Percentiles rank a stretch among this genome's conserved stretches.
Evolutionary conservation across 2,113 vertebrate genomes (phyloP).

Genomic region (Paralichthys olivaceus): DNA sequence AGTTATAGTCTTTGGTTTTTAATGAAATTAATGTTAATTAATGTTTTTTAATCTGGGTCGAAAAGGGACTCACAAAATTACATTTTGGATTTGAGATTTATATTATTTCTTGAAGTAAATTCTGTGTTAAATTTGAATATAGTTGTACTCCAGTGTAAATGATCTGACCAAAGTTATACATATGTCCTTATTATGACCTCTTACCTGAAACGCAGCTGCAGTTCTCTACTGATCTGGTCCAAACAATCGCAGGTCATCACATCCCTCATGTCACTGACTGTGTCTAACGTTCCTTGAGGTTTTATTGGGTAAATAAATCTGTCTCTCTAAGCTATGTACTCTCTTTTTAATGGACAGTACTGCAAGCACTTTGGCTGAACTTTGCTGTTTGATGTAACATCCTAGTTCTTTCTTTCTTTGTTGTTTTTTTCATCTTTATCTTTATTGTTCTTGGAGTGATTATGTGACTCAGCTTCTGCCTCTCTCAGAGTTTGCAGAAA

Average conservation of each 20-base stretch:
- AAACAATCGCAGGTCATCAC: neutral
- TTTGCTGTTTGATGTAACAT: neutral
- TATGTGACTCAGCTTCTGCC: conserved; percentile 5
- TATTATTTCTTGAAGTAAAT: too few species aligned
- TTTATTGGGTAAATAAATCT: too few species aligned
- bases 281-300: neutral
- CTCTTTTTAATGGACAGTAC: neutral
- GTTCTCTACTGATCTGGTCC: neutral
- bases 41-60: too few species aligned
- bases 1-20: too few species aligned
- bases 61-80: too few species aligned
- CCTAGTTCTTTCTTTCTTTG: neutral
- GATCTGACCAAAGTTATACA: neutral
- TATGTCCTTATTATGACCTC: neutral
- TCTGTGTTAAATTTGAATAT: neutral
- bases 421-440: neutral
- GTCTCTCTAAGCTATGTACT: neutral
- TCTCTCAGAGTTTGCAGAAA: conserved; percentile 12
- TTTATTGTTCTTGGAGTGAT: neutral
- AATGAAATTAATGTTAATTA: too few species aligned
- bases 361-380: conserved; percentile 11
- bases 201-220: neutral
- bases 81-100: too few species aligned
- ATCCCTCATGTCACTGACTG: neutral
- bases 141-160: neutral